phyloP scores from a whole-genome alignment of 2,113 vertebrate genomes.

The Onychorhynchus coronatus region DNA sequence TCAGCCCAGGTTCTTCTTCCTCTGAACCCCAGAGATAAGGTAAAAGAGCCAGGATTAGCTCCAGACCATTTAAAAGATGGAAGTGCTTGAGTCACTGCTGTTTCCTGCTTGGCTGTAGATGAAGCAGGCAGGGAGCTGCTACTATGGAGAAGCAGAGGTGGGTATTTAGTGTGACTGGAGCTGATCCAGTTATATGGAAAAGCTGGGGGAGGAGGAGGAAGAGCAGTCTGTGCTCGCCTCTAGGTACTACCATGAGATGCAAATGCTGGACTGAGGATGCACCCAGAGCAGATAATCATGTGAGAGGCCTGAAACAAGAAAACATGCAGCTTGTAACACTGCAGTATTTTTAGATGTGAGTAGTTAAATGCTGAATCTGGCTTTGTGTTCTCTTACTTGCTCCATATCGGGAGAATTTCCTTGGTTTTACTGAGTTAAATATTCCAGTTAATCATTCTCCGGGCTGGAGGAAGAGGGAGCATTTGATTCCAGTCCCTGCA shows the following conservation, averaged over 20 bases:
- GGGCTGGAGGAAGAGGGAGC: background rate
- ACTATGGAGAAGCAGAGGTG: background rate
- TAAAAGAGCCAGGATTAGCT: background rate
- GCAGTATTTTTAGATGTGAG: conserved; percentile 14
- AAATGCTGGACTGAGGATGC: background rate
- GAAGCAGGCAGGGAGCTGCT: background rate
- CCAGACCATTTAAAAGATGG: background rate
- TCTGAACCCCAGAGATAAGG: background rate
- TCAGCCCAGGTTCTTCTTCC: background rate
- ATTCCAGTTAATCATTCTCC: background rate
- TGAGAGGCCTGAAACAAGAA: conserved; percentile 20
- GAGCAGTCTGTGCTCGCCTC: background rate
- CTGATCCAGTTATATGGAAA: conserved; percentile 12
- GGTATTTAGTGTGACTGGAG: conserved; percentile 12
- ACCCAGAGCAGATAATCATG: conserved; percentile 12
- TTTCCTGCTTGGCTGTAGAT: background rate
- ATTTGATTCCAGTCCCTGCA: background rate
- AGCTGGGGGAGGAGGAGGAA: background rate
- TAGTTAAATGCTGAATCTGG: background rate
- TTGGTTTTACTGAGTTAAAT: background rate
- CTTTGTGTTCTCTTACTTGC: background rate
- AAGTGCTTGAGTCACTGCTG: background rate
- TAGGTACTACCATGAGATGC: background rate
- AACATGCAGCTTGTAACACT: background rate
- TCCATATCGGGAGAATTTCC: background rate